phyloP scores from a whole-genome alignment of 1,140 invertebrate species.

The Ostrea denselamellosa region DNA sequence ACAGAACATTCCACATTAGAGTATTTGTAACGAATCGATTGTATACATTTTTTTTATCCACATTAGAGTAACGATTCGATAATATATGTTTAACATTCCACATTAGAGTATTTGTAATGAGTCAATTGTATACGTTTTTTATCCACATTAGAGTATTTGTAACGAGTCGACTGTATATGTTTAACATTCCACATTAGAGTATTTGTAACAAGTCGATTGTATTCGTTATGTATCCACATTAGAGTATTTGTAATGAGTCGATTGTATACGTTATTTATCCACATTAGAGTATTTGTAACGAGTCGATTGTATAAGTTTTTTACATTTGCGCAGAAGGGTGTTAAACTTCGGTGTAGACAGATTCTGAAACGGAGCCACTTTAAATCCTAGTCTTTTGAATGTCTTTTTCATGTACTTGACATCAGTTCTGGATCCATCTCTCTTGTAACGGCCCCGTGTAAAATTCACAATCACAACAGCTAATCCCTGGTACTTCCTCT shows the following conservation, averaged over 20 bases:
- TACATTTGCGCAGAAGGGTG: background rate
- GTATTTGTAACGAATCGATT: too few relatives aligned
- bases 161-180: background rate
- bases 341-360: background rate
- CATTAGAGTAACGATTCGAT: too few relatives aligned
- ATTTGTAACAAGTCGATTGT: background rate
- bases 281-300: background rate
- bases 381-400: conserved; percentile 23
- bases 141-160: background rate
- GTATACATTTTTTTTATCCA: too few relatives aligned
- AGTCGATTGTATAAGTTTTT: background rate
- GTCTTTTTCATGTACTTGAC: background rate
- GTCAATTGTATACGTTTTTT: background rate
- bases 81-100: too few relatives aligned
- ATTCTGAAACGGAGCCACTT: background rate
- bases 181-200: background rate
- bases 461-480: background rate
- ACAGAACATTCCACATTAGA: too few relatives aligned
- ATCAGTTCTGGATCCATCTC: background rate
- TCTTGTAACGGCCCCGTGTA: background rate
- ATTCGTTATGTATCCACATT: background rate
- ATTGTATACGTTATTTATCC: background rate
- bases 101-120: too few relatives aligned
- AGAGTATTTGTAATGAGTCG: background rate
- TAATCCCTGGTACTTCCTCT: background rate